Conservation (phyloP, 2,797 vertebrate species). For the Sylvilagus floridanus region DNA sequence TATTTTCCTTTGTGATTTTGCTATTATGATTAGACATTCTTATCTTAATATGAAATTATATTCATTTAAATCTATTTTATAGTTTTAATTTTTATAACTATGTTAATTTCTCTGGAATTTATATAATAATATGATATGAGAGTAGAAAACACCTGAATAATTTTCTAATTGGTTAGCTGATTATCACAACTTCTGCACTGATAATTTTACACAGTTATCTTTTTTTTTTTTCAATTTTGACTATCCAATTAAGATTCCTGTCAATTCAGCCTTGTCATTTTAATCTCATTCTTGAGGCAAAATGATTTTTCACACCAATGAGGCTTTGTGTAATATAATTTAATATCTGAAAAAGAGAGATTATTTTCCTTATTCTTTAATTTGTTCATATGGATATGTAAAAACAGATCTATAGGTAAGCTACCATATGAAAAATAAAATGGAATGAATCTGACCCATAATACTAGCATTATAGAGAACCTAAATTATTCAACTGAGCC, state of each 20-base stretch:
- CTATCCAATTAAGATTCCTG: not conserved
- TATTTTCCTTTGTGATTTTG: not conserved
- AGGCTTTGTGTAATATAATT: not conserved
- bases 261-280: not conserved
- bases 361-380: not conserved
- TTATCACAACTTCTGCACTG: not conserved
- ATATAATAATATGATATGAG: not conserved
- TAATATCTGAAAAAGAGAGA: not conserved
- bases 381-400: not conserved
- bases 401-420: not conserved
- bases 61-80: not conserved
- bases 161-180: constrained; percentile 50
- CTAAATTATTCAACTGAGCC: not conserved
- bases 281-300: not conserved
- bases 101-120: constrained; percentile 4
- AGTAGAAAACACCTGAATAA: not conserved
- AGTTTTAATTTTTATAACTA: constrained; percentile 11
- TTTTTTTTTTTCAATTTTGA: constrained; percentile 27
- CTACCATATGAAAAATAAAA: not conserved
- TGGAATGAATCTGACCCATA: not conserved
- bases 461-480: not conserved
- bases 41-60: not conserved
- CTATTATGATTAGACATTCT: not conserved
- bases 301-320: not conserved
- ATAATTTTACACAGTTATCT: not conserved